Conservation (phyloP, 2,888 invertebrate species). For the Callyntrura sp. region DNA sequence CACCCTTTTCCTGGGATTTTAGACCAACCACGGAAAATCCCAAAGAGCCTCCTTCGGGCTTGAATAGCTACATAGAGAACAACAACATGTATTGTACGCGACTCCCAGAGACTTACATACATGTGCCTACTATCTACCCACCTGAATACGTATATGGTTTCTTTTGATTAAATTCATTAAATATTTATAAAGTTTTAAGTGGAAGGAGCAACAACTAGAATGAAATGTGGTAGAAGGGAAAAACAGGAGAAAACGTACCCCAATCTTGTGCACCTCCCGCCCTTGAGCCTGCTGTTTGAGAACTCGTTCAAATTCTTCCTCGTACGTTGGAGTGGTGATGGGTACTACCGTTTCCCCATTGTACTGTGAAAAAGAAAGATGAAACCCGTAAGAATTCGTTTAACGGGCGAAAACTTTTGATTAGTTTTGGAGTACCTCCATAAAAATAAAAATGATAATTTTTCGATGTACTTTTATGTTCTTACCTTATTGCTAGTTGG, state of each 20-base stretch:
- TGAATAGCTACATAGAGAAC: constrained; percentile 86
- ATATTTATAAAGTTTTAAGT: neutral
- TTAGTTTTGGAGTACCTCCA: neutral
- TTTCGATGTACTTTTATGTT: neutral
- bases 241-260: constrained; percentile 85
- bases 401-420: neutral
- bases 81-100: constrained; percentile 13
- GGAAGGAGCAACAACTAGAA: neutral
- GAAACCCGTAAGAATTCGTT: neutral
- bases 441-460: neutral
- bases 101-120: neutral
- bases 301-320: constrained; percentile 87
- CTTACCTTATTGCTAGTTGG: constrained; percentile 40
- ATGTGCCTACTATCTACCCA: neutral
- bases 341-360: constrained; percentile 86
- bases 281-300: constrained; percentile 88
- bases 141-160: neutral
- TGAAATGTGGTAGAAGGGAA: neutral
- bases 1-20: constrained; percentile 88
- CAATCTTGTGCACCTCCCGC: constrained; percentile 88
- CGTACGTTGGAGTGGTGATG: constrained; percentile 87
- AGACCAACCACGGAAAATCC: constrained; percentile 90
- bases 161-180: neutral
- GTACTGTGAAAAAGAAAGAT: constrained; percentile 53
- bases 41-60: constrained; percentile 89